Conservation (phyloP, 2,113 vertebrate species). For the Neolamprologus caudopunctatus region DNA sequence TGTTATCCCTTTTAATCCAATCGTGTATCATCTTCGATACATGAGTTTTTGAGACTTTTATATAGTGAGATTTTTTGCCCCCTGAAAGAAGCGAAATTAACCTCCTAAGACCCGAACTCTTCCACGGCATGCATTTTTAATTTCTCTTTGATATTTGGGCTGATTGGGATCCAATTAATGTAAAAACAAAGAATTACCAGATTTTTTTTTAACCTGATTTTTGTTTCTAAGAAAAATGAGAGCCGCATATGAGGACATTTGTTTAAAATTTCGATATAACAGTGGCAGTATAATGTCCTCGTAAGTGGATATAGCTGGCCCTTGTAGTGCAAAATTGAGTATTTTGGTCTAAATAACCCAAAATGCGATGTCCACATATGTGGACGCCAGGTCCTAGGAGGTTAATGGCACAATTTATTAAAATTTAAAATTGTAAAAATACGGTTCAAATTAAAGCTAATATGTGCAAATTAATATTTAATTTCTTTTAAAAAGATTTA, state of each 20-base stretch:
- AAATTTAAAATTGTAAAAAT: neutral
- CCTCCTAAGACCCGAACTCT: neutral
- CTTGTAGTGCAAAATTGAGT: neutral
- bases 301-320: neutral
- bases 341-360: neutral
- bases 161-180: neutral
- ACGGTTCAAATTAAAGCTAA: neutral
- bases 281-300: accelerated
- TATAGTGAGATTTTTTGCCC: neutral
- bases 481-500: neutral
- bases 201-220: neutral
- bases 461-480: neutral
- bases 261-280: accelerated
- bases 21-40: accelerated
- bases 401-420: neutral
- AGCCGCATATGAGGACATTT: accelerated
- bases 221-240: neutral
- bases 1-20: accelerated
- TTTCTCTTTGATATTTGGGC: neutral
- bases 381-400: neutral
- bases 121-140: neutral
- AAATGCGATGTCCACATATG: neutral
- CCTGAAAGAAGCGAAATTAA: neutral
- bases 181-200: neutral
- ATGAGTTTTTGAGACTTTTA: neutral